Evolutionary conservation across 2,888 invertebrate genomes (phyloP).

Genomic region (Tenthredo distinguenda): DNA sequence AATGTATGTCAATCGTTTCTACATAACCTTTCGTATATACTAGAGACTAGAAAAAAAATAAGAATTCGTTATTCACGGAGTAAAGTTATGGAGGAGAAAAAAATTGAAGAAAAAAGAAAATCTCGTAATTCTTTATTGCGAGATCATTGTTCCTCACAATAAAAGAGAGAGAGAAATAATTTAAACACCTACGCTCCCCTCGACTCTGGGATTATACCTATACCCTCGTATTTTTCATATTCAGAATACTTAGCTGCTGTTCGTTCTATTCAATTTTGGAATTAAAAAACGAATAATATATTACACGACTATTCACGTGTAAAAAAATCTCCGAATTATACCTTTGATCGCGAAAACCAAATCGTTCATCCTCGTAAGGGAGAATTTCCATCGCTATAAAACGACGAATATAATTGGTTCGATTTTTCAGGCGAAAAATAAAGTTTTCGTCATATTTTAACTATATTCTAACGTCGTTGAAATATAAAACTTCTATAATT

Average conservation of each 20-base stretch:
- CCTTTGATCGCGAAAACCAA: no score
- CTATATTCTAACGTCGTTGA: no score
- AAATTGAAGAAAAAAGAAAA: background rate
- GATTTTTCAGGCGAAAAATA: no score
- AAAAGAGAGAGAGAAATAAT: background rate
- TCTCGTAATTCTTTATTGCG: background rate
- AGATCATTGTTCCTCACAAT: background rate
- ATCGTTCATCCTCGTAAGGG: no score
- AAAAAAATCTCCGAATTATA: background rate
- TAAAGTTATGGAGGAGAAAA: background rate
- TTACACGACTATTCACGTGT: background rate
- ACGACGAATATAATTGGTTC: no score
- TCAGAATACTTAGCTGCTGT: background rate
- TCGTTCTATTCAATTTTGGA: background rate
- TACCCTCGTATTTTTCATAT: background rate
- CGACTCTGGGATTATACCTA: background rate
- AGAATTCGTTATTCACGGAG: background rate
- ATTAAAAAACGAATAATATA: background rate
- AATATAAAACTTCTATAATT: no score
- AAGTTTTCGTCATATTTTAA: no score
- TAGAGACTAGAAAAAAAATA: background rate
- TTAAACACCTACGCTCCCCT: background rate
- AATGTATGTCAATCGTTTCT: background rate
- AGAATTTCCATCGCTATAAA: no score
- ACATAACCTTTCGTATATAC: background rate